Evolutionary conservation across 53 echinoderm and acorn worm genomes (phyloP), one percentile per base, ranked within the genome.

Genomic region (Arbacia lixula): DNA sequence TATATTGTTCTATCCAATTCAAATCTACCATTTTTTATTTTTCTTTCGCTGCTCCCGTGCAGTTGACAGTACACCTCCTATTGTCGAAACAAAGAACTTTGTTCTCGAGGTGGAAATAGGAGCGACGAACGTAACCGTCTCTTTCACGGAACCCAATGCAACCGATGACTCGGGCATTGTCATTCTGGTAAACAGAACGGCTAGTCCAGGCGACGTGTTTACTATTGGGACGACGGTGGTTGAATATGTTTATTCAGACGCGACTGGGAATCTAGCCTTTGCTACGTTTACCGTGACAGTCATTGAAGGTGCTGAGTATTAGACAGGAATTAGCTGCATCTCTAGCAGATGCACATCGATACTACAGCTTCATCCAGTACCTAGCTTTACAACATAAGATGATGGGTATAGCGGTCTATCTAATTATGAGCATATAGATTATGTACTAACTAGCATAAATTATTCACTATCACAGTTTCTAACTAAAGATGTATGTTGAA

Each of bases 171-270:
- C 77, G 1, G 77, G 77, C 64, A 29, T 10, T 32, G 30, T 19
- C 9, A 31, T 10, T 19, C 64, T 64, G 17, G 1, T 39, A 27
- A 32, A 4, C 24, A 4, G 36, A 36, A 2, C 36, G 35, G 37
- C 5, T 6, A 4, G 38, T 24, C 41, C 39, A 20, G 20, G 37
- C 17, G 38, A 5, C 6, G 17, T 64, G 5, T 64, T 92, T 75
- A 24, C 33, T 19, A 3, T 88, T n/a, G 92, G 92, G 17, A 37
- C 57, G 3, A 92, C 92, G 33, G 52, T 28, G 2, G 88, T 92
- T 4, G 66, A 61, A 17, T 92, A 92, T 67, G 39, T 36, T 10
- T 87, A 66, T 43, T 31, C 27, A 22, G 87, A 87, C 54, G 16
- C 41, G 12, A 38, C 69, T 68, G 69, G 69, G 12, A 68, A 68